Percentiles rank a stretch among this genome's conserved stretches.
phyloP scores from a whole-genome alignment of 1,140 invertebrate genomes.

The Apocrypta bakeri region DNA sequence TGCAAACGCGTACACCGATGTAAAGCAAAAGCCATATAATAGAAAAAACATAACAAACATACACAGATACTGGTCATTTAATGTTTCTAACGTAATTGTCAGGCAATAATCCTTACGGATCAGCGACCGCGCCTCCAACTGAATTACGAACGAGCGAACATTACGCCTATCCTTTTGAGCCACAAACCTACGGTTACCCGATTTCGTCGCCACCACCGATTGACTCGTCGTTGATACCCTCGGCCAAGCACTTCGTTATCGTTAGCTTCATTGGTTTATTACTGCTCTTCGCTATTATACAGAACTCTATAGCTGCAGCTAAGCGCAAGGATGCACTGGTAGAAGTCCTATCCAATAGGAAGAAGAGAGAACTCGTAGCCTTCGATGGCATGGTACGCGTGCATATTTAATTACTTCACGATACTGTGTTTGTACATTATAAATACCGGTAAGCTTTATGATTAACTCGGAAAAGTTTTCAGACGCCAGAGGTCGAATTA shows the following conservation, averaged over 20 bases:
- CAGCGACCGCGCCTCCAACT: constrained; percentile 14
- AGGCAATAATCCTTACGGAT: constrained; percentile 23
- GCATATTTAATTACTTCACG: too few species aligned
- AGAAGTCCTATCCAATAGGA: constrained; percentile 62
- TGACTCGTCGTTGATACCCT: constrained; percentile 62
- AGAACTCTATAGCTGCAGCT: constrained; percentile 65
- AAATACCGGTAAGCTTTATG: neutral
- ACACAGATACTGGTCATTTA: too few species aligned
- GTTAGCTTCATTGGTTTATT: constrained; percentile 71
- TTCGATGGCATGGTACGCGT: neutral
- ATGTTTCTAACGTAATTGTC: neutral
- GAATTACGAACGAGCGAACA: constrained; percentile 55
- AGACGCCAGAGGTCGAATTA: constrained; percentile 65
- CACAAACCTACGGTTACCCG: constrained; percentile 50
- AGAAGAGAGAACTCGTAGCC: constrained; percentile 61
- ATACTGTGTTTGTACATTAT: neutral
- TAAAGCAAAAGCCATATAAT: too few species aligned
- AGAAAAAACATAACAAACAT: too few species aligned
- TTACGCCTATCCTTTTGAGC: constrained; percentile 49
- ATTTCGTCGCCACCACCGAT: constrained; percentile 46
- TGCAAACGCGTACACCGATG: too few species aligned
- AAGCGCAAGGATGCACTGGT: constrained; percentile 65
- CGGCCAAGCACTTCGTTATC: constrained; percentile 67
- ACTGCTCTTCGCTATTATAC: constrained; percentile 70
- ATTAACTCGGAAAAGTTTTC: constrained; percentile 29